A percentile compares a stretch with the other conserved stretches of the same genome.
phyloP scores from a whole-genome alignment of 2,797 vertebrate genomes.

The Calcarius lapponicus region DNA sequence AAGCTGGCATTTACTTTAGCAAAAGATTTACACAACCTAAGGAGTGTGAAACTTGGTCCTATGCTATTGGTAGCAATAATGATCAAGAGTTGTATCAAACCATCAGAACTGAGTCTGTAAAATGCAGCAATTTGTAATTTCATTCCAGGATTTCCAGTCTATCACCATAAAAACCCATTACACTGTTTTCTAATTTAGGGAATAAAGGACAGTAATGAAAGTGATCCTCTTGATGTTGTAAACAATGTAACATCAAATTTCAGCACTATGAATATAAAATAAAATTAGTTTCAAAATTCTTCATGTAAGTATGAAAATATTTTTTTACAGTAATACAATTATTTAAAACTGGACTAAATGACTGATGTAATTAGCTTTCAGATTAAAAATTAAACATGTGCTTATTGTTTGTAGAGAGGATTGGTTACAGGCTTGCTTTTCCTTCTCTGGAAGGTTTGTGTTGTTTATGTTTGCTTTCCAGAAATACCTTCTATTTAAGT shows the following conservation, averaged over 20 bases:
- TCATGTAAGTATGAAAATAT: background rate
- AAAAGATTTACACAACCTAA: background rate
- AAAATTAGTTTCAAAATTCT: background rate
- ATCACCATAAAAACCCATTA: background rate
- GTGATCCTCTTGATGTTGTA: background rate
- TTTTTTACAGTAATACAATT: background rate
- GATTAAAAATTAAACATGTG: conserved; percentile 7
- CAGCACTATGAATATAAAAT: background rate
- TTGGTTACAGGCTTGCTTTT: background rate
- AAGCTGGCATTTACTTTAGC: background rate
- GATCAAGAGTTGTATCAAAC: background rate
- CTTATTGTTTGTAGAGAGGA: background rate
- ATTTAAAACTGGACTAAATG: background rate
- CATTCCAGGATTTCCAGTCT: background rate
- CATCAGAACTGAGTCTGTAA: background rate
- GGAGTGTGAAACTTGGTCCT: background rate
- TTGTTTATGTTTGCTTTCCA: background rate
- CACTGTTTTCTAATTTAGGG: background rate
- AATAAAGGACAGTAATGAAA: background rate
- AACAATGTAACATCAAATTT: background rate
- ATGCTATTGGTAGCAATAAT: background rate
- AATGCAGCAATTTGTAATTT: background rate
- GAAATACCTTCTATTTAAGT: conserved; percentile 9
- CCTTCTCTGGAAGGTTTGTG: background rate
- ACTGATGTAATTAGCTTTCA: background rate